A percentile compares a stretch with the other conserved stretches of the same genome.
phyloP scores from a whole-genome alignment of 2,797 vertebrate genomes.

The Anguilla anguilla region DNA sequence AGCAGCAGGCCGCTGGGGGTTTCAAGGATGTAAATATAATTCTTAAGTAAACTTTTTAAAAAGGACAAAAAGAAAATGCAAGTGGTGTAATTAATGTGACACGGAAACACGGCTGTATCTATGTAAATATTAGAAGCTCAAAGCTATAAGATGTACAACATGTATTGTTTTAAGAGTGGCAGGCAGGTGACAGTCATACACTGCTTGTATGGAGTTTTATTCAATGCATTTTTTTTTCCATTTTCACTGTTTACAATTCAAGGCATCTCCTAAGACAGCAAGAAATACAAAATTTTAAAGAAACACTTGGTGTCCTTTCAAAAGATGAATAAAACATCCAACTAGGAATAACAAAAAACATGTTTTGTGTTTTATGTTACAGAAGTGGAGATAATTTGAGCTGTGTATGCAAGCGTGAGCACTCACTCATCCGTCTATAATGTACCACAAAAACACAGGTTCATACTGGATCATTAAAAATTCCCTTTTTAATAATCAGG shows the following conservation, averaged over 20 bases:
- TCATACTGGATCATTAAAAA: background rate
- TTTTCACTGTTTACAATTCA: constrained; percentile 56
- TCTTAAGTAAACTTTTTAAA: constrained; percentile 38
- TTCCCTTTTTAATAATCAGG: background rate
- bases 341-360: constrained; percentile 12
- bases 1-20: constrained; percentile 62
- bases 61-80: constrained; percentile 20
- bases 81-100: constrained; percentile 47
- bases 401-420: background rate
- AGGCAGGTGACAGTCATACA: background rate
- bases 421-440: background rate
- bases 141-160: constrained; percentile 49
- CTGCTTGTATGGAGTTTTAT: constrained; percentile 34
- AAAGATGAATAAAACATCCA: constrained; percentile 42
- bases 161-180: constrained; percentile 34
- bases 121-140: constrained; percentile 44
- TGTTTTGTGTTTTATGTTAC: constrained; percentile 1
- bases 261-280: constrained; percentile 59
- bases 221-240: constrained; percentile 45
- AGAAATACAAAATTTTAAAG: background rate
- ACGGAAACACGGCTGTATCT: constrained; percentile 40
- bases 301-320: constrained; percentile 34
- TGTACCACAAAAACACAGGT: background rate
- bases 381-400: constrained; percentile 10
- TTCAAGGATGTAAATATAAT: constrained; percentile 53